Evolutionary conservation across 2,888 invertebrate genomes (phyloP).

Genomic region (Hydroisotoma schaefferi): DNA sequence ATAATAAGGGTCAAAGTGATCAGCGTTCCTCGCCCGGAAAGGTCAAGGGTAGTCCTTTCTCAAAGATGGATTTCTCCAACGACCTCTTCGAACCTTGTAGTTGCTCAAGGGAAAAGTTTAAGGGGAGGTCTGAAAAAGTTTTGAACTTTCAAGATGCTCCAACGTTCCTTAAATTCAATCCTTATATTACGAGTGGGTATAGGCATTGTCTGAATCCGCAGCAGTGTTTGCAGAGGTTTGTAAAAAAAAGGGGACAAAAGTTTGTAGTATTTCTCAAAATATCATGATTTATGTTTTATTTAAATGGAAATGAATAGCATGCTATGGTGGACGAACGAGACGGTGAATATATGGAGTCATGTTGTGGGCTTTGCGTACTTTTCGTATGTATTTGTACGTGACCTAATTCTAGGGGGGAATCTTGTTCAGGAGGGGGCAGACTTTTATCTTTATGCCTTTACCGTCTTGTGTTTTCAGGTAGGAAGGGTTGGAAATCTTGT

Average conservation of each 20-base stretch:
- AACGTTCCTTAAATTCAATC: conserved; percentile 78
- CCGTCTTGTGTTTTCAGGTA: conserved; percentile 85
- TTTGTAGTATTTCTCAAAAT: no score
- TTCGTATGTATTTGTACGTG: no score
- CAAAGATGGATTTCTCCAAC: no score
- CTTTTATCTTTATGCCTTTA: conserved; percentile 69
- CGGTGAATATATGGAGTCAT: conserved; percentile 96
- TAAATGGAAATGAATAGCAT: conserved; percentile 69
- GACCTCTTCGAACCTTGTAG: no score
- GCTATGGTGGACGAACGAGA: conserved; percentile 97
- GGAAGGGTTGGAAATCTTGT: no score
- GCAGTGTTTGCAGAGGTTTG: conserved; percentile 79
- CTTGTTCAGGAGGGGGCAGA: conserved; percentile 3
- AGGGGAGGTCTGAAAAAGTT: no score
- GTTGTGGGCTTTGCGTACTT: conserved; percentile 80
- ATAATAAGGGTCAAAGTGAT: no score
- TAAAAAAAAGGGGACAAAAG: no score
- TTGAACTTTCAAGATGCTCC: conserved; percentile 63
- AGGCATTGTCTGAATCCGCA: conserved; percentile 75
- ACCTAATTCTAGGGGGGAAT: conserved; percentile 59
- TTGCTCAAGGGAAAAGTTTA: no score
- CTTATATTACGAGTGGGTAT: conserved; percentile 79
- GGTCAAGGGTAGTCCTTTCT: no score
- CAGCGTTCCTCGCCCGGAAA: no score
- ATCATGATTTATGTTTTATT: neutral